phyloP scores from a whole-genome alignment of 2,888 invertebrate genomes.

The Drosophila subsilvestris region DNA sequence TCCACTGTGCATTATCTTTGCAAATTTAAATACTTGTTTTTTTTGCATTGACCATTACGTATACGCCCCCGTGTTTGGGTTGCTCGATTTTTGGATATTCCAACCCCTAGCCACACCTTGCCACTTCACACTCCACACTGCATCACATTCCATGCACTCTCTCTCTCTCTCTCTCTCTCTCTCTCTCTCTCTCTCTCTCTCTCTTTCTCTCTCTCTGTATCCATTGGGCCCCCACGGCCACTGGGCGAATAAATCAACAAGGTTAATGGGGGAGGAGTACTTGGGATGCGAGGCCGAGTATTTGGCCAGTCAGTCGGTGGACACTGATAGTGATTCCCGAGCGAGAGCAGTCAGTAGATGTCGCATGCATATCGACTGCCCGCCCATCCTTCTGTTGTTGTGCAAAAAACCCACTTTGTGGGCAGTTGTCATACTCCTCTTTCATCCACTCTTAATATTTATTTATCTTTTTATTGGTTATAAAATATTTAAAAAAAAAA shows the following conservation, averaged over 20 bases:
- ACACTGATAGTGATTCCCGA: conserved; percentile 46
- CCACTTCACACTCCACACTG: background rate
- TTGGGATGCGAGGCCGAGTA: conserved; percentile 5
- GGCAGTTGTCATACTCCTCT: conserved; percentile 20
- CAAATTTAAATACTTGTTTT: conserved; percentile 34
- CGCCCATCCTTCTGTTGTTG: conserved; percentile 19
- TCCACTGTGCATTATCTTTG: conserved; percentile 26
- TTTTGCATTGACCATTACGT: conserved; percentile 39
- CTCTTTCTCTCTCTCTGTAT: background rate
- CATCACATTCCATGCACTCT: background rate
- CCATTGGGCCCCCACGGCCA: conserved; percentile 5
- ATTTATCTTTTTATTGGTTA: conserved; percentile 39
- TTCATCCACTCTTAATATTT: conserved; percentile 5
- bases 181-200: background rate
- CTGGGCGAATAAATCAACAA: conserved; percentile 33
- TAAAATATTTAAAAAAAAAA: conserved; percentile 19
- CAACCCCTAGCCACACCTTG: background rate
- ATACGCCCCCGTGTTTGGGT: conserved; percentile 33
- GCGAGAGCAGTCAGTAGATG: conserved; percentile 28
- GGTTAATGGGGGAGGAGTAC: conserved; percentile 15
- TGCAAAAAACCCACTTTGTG: conserved; percentile 10
- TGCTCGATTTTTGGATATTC: conserved; percentile 15
- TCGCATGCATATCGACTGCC: conserved; percentile 18
- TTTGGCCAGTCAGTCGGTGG: conserved; percentile 58
- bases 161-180: too few species aligned